Percentiles rank a stretch among this genome's conserved stretches.
These are phyloP conservation scores for Characodon lateralis DNA, from an alignment of 2,797 vertebrate species.

Conservation along the genomic window DNA sequence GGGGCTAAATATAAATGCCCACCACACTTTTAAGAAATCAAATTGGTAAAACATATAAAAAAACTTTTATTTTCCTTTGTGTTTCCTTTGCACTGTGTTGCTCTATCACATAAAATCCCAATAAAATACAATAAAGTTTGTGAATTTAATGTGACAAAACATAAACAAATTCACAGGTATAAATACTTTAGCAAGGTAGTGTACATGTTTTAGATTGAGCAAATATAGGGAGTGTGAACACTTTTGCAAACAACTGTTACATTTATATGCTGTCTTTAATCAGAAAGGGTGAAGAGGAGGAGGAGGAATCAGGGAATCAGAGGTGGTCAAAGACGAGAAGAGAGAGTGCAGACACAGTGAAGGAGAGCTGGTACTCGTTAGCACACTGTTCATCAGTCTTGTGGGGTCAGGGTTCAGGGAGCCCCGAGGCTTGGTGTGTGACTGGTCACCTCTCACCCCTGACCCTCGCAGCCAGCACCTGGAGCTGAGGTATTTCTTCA, in stretches of 20 bases:
- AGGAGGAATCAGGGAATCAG: slow-evolving; percentile 10
- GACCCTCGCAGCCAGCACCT: slow-evolving; percentile 69
- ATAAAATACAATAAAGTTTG: no score
- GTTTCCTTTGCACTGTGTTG: no score
- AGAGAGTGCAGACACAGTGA: slow-evolving; percentile 73
- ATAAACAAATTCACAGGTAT: not conserved
- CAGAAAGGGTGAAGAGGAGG: slow-evolving; percentile 21
- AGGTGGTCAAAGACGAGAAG: slow-evolving; percentile 57
- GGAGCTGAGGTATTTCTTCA: slow-evolving; percentile 78
- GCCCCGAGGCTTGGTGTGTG: slow-evolving; percentile 68
- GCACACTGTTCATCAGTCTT: slow-evolving; percentile 75
- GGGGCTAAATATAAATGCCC: no score
- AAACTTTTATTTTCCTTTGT: no score
- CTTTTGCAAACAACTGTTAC: slow-evolving; percentile 4
- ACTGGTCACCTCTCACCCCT: slow-evolving; percentile 69
- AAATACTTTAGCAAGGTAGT: not conserved
- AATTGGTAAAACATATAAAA: not conserved
- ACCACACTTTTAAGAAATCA: not conserved
- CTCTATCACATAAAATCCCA: no score
- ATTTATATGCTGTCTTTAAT: slow-evolving; percentile 51
- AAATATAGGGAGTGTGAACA: not conserved
- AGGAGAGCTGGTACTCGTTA: slow-evolving; percentile 78
- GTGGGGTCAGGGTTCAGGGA: slow-evolving; percentile 68
- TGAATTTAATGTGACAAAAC: not conserved
- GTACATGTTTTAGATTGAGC: not conserved